These are phyloP conservation scores for Tanypteryx hageni DNA, from an alignment of 2,888 invertebrate species.

Conservation along the genomic window DNA sequence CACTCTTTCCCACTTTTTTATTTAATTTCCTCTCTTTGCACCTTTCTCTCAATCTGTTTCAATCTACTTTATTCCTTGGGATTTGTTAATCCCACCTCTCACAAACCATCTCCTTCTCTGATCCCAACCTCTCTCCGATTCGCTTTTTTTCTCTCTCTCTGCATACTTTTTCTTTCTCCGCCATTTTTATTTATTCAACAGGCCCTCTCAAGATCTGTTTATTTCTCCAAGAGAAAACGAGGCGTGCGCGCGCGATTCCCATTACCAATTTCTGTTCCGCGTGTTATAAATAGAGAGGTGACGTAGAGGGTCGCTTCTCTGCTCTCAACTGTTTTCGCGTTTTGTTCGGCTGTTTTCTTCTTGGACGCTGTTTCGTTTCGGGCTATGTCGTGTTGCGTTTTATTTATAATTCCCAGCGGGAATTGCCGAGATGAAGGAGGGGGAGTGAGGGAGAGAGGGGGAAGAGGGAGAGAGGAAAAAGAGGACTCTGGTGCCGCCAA, in stretches of 20 bases:
- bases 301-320: neutral
- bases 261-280: neutral
- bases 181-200: too few species aligned
- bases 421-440: neutral
- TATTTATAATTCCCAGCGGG: neutral
- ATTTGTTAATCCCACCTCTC: too few species aligned
- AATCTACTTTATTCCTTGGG: too few species aligned
- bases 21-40: too few species aligned
- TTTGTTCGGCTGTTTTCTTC: neutral
- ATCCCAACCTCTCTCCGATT: too few species aligned
- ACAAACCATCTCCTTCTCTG: too few species aligned
- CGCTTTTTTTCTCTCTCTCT: too few species aligned
- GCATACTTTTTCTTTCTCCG: too few species aligned
- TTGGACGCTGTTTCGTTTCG: neutral
- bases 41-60: too few species aligned
- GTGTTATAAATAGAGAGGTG: neutral
- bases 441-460: neutral
- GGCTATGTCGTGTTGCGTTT: neutral
- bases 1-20: too few species aligned
- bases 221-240: neutral
- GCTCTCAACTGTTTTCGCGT: constrained; percentile 12
- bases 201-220: neutral
- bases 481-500: too few species aligned
- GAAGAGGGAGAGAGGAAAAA: neutral
- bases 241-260: neutral